These are phyloP conservation scores for Coracias cyanogaster DNA, from an alignment of 2,797 vertebrate genomes.

Conservation along the genomic window DNA sequence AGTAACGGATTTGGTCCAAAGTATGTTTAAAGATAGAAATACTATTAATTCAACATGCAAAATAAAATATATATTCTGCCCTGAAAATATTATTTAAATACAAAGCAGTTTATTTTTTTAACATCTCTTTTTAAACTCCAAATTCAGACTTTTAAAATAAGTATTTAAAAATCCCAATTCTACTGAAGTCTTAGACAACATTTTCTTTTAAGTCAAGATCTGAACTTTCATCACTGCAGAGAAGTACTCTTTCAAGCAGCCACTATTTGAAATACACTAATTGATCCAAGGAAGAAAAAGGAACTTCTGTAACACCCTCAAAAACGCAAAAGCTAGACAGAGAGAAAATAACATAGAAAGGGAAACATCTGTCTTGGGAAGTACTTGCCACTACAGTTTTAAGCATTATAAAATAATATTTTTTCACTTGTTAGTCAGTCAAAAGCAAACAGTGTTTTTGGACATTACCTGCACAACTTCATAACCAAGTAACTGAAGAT, in stretches of 20 bases:
- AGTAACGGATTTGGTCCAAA: background rate
- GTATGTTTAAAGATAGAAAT: background rate
- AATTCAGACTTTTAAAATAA: background rate
- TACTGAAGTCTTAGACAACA: background rate
- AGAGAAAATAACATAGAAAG: background rate
- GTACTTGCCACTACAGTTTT: background rate
- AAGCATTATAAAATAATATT: background rate
- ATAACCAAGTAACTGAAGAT: slow-evolving; percentile 90
- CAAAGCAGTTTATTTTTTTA: background rate
- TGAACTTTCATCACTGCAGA: background rate
- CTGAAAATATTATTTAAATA: background rate
- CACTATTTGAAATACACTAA: background rate
- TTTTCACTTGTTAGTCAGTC: background rate
- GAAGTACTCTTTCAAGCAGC: background rate
- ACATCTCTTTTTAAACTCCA: background rate
- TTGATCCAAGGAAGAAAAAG: background rate
- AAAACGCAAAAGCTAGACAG: background rate
- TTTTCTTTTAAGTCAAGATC: background rate
- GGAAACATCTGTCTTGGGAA: background rate
- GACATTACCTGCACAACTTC: slow-evolving; percentile 89
- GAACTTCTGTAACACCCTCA: background rate
- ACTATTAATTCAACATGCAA: background rate
- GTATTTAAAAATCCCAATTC: background rate
- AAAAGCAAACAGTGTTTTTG: background rate
- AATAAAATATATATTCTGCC: background rate